Base-by-base conservation (phyloP, 2,113 vertebrate genomes). In the Rhizomys pruinosus region DNA sequence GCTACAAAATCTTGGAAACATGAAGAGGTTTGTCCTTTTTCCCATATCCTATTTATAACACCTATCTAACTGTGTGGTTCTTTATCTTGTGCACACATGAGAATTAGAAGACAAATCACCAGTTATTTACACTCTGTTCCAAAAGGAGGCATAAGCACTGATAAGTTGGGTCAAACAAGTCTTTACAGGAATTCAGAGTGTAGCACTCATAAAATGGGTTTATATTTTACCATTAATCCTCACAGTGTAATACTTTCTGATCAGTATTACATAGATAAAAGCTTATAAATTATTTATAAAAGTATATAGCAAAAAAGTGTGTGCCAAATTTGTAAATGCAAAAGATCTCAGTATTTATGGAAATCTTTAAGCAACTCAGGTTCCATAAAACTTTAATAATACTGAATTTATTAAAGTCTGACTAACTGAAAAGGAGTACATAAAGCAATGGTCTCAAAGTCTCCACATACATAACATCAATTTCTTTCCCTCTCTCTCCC, bases 1-100 rank as follows among this genome's bases (percentile, higher is more conserved):
- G 95, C 97, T 97, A 92, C 97, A 98, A 99, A 98, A 98, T 98
- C 98, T 98, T 93, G 96, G 98, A 98, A 99, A 98, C 98, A 97
- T 87, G 97, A 98, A 98, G 92, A 97, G 96, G 97, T 97, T 74
- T 96, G 98, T 97, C 98, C 97, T 97, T 97, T 97, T 98, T 98
- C 97, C 98, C 98, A 99, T 98, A 97, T 98, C 98, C 99, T 99
- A 99, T 99, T 99, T 99, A 98, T 99, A 99, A 99, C 99, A 99
- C 99, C 99, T 99, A 95, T 79, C 97, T 95, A 96, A 97, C 94
- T 98, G 98, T 97, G 97, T 6, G 96, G 97, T 96, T 98, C 98
- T 98, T 98, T 98, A 98, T 89, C 96, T 98, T 34, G 84, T 78
- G 92, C 92, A 71, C 71, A 94, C 59, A 95, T 91, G 89, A 8